Base-by-base conservation (phyloP, 2,888 invertebrate species). In the Mesorhabditis spiculigera region DNA sequence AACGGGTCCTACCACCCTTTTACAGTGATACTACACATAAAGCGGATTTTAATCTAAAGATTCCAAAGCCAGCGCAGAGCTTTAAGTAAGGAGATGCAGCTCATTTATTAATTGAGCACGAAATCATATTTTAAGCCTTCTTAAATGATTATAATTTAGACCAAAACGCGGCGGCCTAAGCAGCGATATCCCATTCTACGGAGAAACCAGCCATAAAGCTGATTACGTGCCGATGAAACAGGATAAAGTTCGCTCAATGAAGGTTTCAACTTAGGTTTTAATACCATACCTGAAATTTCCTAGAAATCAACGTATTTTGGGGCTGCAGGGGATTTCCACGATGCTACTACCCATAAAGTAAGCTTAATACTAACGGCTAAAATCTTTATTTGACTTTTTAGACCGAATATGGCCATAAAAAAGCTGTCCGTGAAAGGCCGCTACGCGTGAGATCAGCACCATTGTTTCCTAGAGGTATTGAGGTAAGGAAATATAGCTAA, bases 131-230 rank as follows among this genome's bases (percentile, higher is more conserved):
- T 13, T 13, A 3, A 50, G 1, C 10, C 58, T 13, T 50, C n/a
- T n/a, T 13, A 50, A 13, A 50, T 50, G 8, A n/a, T 50, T 50
- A 50, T 50, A 50, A 13, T 50, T 50, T 50, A 50, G 58, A 50
- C 58, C 58, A 50, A 50, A 50, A 50, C n/a, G n/a, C 58, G 58
- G n/a, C 10, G 58, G 58, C 8, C 58, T 50, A n/a, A 50, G 58
- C 58, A 50, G n/a, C 58, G 58, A 50, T 10, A 50, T 50, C 58
- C 58, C 58, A n/a, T 50, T 50, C n/a, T n/a, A 50, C 58, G 58
- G 58, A 10, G 10, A 50, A 50, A 50, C 58, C 8, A 13, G 10
- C 58, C 58, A 50, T n/a, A 50, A 50, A 50, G 58, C n/a, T 3
- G 58, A 50, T n/a, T 50, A 50, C 58, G 58, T 50, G 10, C 58